A percentile compares a stretch with the other conserved stretches of the same genome.
These are phyloP conservation scores for Sialis lutaria DNA, from an alignment of 2,888 invertebrate genomes.

Conservation along the genomic window DNA sequence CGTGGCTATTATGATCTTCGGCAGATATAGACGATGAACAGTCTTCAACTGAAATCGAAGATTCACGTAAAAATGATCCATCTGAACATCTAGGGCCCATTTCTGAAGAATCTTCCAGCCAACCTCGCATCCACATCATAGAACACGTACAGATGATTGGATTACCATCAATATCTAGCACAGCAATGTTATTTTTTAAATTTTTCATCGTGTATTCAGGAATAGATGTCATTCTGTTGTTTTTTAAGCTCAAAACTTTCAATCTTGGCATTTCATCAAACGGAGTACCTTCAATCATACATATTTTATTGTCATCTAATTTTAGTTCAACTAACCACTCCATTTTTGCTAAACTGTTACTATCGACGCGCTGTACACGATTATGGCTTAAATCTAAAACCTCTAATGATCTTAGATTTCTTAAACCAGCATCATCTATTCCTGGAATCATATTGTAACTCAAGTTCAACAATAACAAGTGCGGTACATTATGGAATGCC, in stretches of 20 bases:
- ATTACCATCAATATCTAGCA: slow-evolving; percentile 78
- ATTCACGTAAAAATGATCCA: slow-evolving; percentile 55
- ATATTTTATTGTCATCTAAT: slow-evolving; percentile 70
- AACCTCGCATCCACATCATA: slow-evolving; percentile 66
- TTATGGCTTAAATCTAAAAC: slow-evolving; percentile 75
- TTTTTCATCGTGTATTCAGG: slow-evolving; percentile 58
- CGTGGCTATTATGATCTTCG: slow-evolving; percentile 16
- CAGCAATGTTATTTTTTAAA: slow-evolving; percentile 62
- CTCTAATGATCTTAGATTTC: slow-evolving; percentile 59
- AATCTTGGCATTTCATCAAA: slow-evolving; percentile 72
- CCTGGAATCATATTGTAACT: slow-evolving; percentile 63
- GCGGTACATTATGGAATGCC: slow-evolving; percentile 62
- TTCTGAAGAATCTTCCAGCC: slow-evolving; percentile 58
- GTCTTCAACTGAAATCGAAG: slow-evolving; percentile 50
- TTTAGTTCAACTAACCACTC: slow-evolving; percentile 76
- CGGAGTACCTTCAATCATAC: slow-evolving; percentile 59
- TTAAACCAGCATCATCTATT: slow-evolving; percentile 57
- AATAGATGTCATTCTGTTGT: slow-evolving; percentile 57
- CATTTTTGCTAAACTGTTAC: slow-evolving; percentile 52
- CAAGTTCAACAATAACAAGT: slow-evolving; percentile 64
- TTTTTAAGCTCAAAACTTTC: slow-evolving; percentile 59
- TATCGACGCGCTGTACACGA: slow-evolving; percentile 42
- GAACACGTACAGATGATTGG: slow-evolving; percentile 69
- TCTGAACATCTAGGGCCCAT: slow-evolving; percentile 65
- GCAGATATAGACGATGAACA: slow-evolving; percentile 25